Evolutionary conservation across 1,140 invertebrate species (phyloP), one percentile per base, ranked within the genome.

Genomic region (Anastatus disparis): DNA sequence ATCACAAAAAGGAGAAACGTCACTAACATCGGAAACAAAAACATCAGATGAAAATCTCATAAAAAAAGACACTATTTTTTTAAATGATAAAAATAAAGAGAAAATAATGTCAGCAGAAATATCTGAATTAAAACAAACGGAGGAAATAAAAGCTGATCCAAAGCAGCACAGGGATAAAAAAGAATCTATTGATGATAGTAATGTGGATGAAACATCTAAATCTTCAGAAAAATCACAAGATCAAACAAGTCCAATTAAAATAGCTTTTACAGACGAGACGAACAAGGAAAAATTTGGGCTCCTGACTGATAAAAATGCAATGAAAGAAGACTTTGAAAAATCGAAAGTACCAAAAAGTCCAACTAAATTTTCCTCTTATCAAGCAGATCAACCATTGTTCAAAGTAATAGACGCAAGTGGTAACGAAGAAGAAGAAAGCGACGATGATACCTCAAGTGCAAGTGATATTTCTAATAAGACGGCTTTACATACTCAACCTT

Each of bases 391-490:
- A 61, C 15, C 48, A 50, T 38, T 59, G 1, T 10, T 38, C 31
- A 13, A 27, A 22, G 9, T 42, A n/a, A 61, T 4, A 24, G 22
- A 66, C 40, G 53, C 31, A 35, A 35, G 4, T 10, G 10, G 31
- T 10, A 63, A 55, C 27, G 59, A 48, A 71, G 58, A n/a, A 0
- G 72, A 75, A 65, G 76, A 77, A 10, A 76, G 80, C 12, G 80
- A 85, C 2, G 82, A 78, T 69, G 83, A 85, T 70, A 81, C 81
- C 27, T 82, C 80, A 6, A 71, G 59, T 20, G 73, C 74, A n/a
- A 85, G 83, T 72, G 82, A 85, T 71, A 74, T 82, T 59, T 86
- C 85, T 2, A 80, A 78, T 63, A 82, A 82, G 76, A 85, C 84
- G 17, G 81, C 80, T 70, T 63, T 85, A 62, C 79, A 76, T 8